Base-by-base conservation (phyloP, 2,113 vertebrate genomes). In the Phrynocephalus versicolor region DNA sequence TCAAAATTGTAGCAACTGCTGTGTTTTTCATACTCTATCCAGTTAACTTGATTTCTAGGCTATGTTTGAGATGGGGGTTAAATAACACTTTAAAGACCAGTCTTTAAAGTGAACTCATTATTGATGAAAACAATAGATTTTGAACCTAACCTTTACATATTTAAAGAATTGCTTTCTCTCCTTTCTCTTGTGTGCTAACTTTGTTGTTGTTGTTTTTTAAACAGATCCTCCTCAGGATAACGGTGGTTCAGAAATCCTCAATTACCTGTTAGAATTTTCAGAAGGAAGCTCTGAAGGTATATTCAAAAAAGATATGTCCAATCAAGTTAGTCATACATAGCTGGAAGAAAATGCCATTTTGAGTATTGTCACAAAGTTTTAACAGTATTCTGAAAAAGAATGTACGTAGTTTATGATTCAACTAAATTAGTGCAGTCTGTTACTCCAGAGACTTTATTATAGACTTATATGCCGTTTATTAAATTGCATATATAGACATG, bases 211-310 rank as follows among this genome's bases (percentile, higher is more conserved):
- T 76, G 16, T 19, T 85, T 51, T 15, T 82, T 86, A 85, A 94
- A 70, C 93, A 99, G 99, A 99, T 93, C 97, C 98, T 89, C 99
- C 99, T 2, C 96, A 97, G 90, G 99, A 99, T 93, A 97, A 97
- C 14, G 99, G 99, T 8, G 99, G 99, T 88, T 98, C 98, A 2
- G 97, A 98, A 93, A 98, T 98, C 89, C 96, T 99, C 0, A 98
- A 97, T 23, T 99, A 99, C 82, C 94, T 99, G 78, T 93, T 99
- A 77, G 98, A 99, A 94, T 97, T 98, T 90, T 98, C 97, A 64
- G 97, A 99, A 93, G 98, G 97, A 79, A 97, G 95, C 94, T 97
- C 95, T 30, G 98, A 99, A 97, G 98, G 99, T 99, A 94, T 86
- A 51, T 81, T 65, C 3, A 62, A 73, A 16, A 62, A 62, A 57